Conservation (phyloP, 2,113 vertebrate species). For the Kryptolebias marmoratus region DNA sequence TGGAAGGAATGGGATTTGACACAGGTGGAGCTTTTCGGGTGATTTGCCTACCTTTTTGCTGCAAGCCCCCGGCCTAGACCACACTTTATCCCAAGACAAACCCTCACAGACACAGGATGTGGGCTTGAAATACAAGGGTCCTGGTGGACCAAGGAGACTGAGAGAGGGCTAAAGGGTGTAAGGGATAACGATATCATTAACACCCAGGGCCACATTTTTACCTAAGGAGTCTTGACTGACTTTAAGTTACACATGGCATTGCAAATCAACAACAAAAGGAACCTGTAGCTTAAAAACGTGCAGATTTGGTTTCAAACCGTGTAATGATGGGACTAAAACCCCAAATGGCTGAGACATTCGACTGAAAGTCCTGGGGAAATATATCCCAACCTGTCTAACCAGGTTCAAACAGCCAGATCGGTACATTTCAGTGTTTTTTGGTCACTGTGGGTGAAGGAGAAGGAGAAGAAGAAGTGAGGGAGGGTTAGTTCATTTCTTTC, state of each 20-base stretch:
- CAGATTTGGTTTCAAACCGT: conserved; percentile 26
- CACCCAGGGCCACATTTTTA: conserved; percentile 65
- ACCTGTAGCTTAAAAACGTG: conserved; percentile 11
- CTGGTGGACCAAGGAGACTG: conserved; percentile 72
- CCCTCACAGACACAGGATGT: conserved; percentile 64
- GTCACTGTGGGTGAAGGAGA: conserved; percentile 5
- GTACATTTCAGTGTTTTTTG: conserved; percentile 2
- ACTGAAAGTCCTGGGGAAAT: conserved; percentile 15
- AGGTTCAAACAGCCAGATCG: conserved; percentile 17
- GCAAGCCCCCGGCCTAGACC: conserved; percentile 66
- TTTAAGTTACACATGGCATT: conserved; percentile 54
- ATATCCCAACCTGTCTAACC: conserved; percentile 18
- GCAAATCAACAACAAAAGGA: conserved; percentile 29
- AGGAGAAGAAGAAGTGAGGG: background rate
- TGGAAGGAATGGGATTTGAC: conserved; percentile 51
- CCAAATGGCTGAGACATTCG: conserved; percentile 10
- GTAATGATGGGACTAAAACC: conserved; percentile 17
- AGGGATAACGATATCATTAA: conserved; percentile 79
- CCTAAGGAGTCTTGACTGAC: conserved; percentile 44
- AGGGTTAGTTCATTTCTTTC: background rate
- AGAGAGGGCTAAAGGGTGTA: conserved; percentile 79
- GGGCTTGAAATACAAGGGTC: conserved; percentile 62
- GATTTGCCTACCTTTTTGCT: conserved; percentile 75
- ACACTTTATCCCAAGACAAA: conserved; percentile 73
- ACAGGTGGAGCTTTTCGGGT: conserved; percentile 56